Evolutionary conservation across 1,140 invertebrate genomes (phyloP), one percentile per base, ranked within the genome.

Genomic region (Pollicipes pollicipes): DNA sequence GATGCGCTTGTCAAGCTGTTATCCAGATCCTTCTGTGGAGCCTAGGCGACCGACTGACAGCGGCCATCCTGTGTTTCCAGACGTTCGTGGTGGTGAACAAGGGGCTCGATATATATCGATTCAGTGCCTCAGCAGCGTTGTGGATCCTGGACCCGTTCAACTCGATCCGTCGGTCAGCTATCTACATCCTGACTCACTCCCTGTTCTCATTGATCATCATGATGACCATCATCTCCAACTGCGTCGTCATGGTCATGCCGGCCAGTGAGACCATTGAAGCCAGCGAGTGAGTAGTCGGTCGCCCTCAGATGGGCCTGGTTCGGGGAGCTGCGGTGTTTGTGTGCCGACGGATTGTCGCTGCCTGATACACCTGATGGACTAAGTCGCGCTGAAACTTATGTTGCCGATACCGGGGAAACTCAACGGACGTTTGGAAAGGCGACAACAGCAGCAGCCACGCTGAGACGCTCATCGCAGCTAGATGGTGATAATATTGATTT

Each of bases 31-130:
- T n/a, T n/a, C n/a, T n/a, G n/a, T n/a, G n/a, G n/a, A n/a, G n/a
- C n/a, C n/a, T n/a, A n/a, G n/a, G n/a, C n/a, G n/a, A n/a, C n/a
- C n/a, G n/a, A n/a, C 45, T 58, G 45, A 58, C 21, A 2, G 21
- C 21, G 6, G 13, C 24, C 45, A 3, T 16, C 2, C 8, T 58
- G 10, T 58, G 45, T 58, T 77, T 87, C 71, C 86, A 97, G 95
- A 97, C 94, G 80, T 97, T 97, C 85, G 89, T 96, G 84, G 95
- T 98, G 77, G 86, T 98, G 82, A 97, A 92, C 85, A 96, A 90
- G 86, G 94, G 95, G 83, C 95, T 93, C 86, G 93, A 95, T 84
- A 96, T 98, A 84, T 97, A 94, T 86, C 88, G 95, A 83, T 98
- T 98, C 86, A 95, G 91, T 83, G 93, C 95, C 78, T 93, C 92